These are phyloP conservation scores for Epinephelus awoara DNA, from an alignment of 2,797 vertebrate species.

Conservation along the genomic window DNA sequence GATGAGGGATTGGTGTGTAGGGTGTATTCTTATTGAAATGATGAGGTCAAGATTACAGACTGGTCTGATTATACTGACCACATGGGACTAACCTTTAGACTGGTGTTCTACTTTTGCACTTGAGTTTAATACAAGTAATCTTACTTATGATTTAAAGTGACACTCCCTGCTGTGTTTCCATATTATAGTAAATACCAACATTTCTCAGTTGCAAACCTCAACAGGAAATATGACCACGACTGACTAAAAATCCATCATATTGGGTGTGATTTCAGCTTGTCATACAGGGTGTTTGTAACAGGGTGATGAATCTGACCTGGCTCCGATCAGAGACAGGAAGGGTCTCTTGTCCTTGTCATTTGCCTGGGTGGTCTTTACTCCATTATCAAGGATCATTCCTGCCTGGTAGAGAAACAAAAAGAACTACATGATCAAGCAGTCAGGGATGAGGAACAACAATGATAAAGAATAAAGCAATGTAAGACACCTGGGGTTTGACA, in stretches of 20 bases:
- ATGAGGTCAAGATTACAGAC: slow-evolving; percentile 36
- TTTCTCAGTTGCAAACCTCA: not conserved
- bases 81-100: not conserved
- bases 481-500: not conserved
- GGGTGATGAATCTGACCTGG: slow-evolving; percentile 87
- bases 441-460: not conserved
- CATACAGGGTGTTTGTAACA: not conserved
- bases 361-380: slow-evolving; percentile 95
- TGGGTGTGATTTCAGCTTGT: slow-evolving; percentile 15
- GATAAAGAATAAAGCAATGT: not conserved
- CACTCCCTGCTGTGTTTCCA: not conserved
- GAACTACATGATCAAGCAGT: not conserved
- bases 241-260: slow-evolving; percentile 2
- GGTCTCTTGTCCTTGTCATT: slow-evolving; percentile 96
- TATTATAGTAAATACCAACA: slow-evolving; percentile 2
- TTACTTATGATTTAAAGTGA: slow-evolving; percentile 1
- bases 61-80: not conserved
- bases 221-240: slow-evolving; percentile 20
- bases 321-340: slow-evolving; percentile 92
- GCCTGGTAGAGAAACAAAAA: slow-evolving; percentile 82
- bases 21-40: slow-evolving; percentile 3
- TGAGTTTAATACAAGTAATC: not conserved
- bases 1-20: slow-evolving; percentile 4
- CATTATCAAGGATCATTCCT: slow-evolving; percentile 97
- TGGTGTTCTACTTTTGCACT: not conserved